Base-by-base conservation (phyloP, 2,797 vertebrate species). In the Tenualosa thibaudeaui region DNA sequence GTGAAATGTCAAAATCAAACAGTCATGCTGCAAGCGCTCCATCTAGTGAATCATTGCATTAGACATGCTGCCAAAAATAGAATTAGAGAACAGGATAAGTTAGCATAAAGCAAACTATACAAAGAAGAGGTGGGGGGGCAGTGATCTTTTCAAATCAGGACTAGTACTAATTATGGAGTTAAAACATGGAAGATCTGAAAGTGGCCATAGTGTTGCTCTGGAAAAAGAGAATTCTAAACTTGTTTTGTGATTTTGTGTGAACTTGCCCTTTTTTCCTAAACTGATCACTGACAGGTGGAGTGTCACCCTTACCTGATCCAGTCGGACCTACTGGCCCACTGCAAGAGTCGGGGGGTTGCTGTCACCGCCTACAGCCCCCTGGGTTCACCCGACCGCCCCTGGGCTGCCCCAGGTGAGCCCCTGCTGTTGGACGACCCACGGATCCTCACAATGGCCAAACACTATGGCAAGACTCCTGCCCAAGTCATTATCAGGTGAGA, bases 321-420 rank as follows among this genome's bases (percentile, higher is more conserved):
- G 88, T 85, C 82, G 26, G 88, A 92, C 56, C 93, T 96, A 13
- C 86, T 95, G 81, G 88, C 91, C 89, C 92, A 96, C 89, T 96
- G 95, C 17, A 85, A 94, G 93, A 84, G 92, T 92, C 37, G 83
- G 86, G 83, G 91, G 82, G 15, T 96, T 3, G 90, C 90, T 75
- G 85, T 95, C 88, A 95, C 93, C 1, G 95, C 95, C 81, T 96
- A 95, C 87, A 96, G 95, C 86, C 95, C 95, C 62, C 91, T 95
- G 84, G 95, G 95, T 75, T 95, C 95, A 3, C 92, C 94, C 22
- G 94, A 95, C 90, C 92, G 94, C 85, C 95, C 94, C 62, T 96
- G 95, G 95, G 94, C 93, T 12, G 89, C 92, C 81, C 81, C 94
- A 2, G 85, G 91, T 26, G 93, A 96, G 62, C 94, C 90, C 0